These are phyloP conservation scores for Lasioglossum malachurum DNA, from an alignment of 2,888 invertebrate genomes.

Conservation along the genomic window DNA sequence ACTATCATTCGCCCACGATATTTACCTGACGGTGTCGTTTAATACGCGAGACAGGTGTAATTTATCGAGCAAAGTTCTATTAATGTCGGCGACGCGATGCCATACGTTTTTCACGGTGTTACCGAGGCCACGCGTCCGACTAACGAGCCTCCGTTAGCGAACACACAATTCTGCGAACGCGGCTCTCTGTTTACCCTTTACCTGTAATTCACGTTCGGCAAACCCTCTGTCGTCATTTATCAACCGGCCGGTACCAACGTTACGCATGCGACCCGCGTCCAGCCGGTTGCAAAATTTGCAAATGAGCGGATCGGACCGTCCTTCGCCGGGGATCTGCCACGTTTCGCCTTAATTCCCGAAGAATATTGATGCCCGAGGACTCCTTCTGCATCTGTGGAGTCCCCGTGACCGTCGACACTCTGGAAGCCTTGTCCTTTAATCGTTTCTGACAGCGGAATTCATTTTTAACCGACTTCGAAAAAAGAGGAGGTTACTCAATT, in stretches of 20 bases:
- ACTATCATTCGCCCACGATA: constrained; percentile 25
- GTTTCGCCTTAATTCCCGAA: background rate
- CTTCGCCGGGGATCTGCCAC: constrained; percentile 16
- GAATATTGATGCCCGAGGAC: constrained; percentile 3
- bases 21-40: constrained; percentile 10
- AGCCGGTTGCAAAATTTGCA: constrained; percentile 48
- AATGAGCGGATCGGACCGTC: constrained; percentile 7
- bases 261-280: constrained; percentile 28
- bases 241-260: constrained; percentile 26
- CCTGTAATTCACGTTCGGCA: constrained; percentile 46
- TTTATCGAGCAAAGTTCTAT: constrained; percentile 45
- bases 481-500: too few relatives aligned
- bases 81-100: constrained; percentile 18
- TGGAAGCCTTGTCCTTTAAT: background rate
- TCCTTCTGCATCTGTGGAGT: background rate
- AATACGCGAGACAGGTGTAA: constrained; percentile 32
- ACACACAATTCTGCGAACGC: background rate
- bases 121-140: constrained; percentile 5
- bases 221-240: constrained; percentile 42
- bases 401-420: background rate
- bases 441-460: background rate
- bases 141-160: constrained; percentile 31
- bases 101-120: constrained; percentile 37
- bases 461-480: too few relatives aligned
- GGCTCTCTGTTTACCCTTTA: constrained; percentile 57